Conservation (phyloP, 30 jellyfish, hydroid and myxozoan species). For the Turritopsis rubra region DNA sequence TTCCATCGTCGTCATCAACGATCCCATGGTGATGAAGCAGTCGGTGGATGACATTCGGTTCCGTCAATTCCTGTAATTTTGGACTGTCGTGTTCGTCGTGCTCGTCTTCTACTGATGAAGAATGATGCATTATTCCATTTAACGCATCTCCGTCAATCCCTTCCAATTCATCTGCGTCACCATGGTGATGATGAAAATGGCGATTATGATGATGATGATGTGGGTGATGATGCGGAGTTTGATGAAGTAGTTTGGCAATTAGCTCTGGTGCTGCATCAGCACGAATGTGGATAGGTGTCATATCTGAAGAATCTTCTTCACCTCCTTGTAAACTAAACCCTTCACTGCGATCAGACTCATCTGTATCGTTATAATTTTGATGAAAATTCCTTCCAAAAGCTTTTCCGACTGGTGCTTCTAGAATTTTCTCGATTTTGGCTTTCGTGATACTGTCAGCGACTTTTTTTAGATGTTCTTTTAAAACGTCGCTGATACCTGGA, state of each 20-base stretch:
- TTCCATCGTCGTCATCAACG: neutral
- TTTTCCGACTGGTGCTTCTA: neutral
- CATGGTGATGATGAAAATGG: neutral
- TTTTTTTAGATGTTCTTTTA: neutral
- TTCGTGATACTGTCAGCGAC: constrained; percentile 11
- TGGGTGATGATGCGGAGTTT: neutral
- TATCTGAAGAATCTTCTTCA: neutral
- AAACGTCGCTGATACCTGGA: constrained; percentile 7
- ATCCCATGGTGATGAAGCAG: neutral
- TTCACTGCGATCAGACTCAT: neutral
- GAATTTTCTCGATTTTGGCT: neutral
- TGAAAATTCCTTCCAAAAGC: neutral
- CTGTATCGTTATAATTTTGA: constrained; percentile 7
- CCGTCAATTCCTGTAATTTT: neutral
- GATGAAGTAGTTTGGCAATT: constrained; percentile 11
- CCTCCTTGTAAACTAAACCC: neutral
- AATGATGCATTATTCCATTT: neutral
- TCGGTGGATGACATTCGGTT: neutral
- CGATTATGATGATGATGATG: neutral
- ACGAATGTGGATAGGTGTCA: neutral
- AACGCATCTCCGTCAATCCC: neutral
- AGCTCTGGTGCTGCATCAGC: neutral
- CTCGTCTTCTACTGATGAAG: neutral
- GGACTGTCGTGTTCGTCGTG: neutral
- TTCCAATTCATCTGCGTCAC: neutral